Base-by-base conservation (phyloP, 2,888 invertebrate genomes). In the Ormyrus thymus region DNA sequence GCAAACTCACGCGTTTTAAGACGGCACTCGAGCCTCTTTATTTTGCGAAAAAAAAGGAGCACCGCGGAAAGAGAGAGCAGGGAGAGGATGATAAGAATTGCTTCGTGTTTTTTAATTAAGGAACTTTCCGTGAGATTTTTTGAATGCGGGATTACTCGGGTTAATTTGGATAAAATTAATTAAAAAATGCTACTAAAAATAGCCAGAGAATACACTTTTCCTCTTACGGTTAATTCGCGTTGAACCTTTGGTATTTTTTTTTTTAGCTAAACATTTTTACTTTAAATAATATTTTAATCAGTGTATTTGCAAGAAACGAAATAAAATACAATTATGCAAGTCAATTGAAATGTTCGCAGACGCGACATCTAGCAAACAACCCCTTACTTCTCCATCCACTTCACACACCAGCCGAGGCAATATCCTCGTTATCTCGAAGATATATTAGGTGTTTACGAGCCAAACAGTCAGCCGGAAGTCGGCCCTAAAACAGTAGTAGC, bases 381-480 rank as follows among this genome's bases (percentile, higher is more conserved):
- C 29, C 29, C 29, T 29, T 29, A 29, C 29, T 29, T 29, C 29
- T 29, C 29, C 29, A 29, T 29, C 29, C 29, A 29, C 29, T 29
- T 29, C 29, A 29, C 29, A 29, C 29, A 29, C 29, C 4, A 29
- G 29, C 29, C 29, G 29, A 29, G 29, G 29, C 29, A 29, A 29
- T 58, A 48, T 69, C 61, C 81, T 81, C 78, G 81, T 81, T 81
- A 81, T 78, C 81, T 68, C 61, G 46, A 81, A 29, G 73, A 81
- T 81, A 81, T 78, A 81, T 81, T 76, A 70, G 78, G 78, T 81
- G 81, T 81, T 78, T 78, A 81, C 78, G 81, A 73, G 78, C 65
- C 56, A 74, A 77, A 78, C 70, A 64, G 61, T 55, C 68, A 66
- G 11, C 29, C 29, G 61, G 65, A 70, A 59, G 66, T 66, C 11